Evolutionary conservation across 2,888 invertebrate species (phyloP).

Genomic region (Fragum whitleyi): DNA sequence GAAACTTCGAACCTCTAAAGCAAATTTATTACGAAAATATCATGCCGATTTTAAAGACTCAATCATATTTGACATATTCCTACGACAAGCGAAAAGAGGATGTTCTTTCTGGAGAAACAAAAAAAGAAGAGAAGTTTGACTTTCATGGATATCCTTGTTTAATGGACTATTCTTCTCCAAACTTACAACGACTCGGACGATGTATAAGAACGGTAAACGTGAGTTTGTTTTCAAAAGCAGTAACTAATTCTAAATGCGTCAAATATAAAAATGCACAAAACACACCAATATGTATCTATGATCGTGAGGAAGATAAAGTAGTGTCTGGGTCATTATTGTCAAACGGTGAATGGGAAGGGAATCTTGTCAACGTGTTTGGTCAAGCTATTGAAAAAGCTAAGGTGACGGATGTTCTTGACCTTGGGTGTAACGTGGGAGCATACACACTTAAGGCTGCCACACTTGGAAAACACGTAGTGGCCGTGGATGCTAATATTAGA

Average conservation of each 20-base stretch:
- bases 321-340: neutral
- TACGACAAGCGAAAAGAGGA: no score
- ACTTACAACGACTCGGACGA: neutral
- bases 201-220: neutral
- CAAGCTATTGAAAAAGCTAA: neutral
- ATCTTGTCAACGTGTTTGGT: neutral
- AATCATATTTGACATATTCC: no score
- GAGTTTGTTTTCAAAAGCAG: neutral
- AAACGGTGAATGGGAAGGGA: neutral
- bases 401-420: constrained; percentile 47
- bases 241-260: neutral
- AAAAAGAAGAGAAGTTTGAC: no score
- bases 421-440: constrained; percentile 65
- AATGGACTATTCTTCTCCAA: no score
- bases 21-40: no score
- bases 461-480: constrained; percentile 54
- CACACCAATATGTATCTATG: neutral
- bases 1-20: no score
- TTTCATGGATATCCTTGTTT: no score
- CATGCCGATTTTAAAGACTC: no score
- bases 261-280: neutral
- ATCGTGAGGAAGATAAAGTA: neutral
- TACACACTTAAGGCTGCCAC: constrained; percentile 53
- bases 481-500: constrained; percentile 48
- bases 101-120: no score